A percentile compares a stretch with the other conserved stretches of the same genome.
Evolutionary conservation across 2,113 vertebrate genomes (phyloP).

Genomic region (Nothocercus nigrocapillus): DNA sequence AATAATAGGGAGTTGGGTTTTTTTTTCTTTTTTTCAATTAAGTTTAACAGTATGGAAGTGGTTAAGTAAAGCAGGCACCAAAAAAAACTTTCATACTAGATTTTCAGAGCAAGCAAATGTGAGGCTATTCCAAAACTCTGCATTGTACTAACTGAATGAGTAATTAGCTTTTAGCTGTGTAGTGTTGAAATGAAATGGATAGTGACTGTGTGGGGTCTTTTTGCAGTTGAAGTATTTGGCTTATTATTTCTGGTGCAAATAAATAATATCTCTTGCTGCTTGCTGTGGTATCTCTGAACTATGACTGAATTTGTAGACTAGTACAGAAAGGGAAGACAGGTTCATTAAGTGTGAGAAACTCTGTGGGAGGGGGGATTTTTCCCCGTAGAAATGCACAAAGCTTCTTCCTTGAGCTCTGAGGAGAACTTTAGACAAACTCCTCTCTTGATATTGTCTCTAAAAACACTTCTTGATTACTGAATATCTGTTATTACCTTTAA

Average conservation of each 20-base stretch:
- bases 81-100: neutral
- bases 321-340: neutral
- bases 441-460: too few species aligned
- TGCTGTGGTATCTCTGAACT: neutral
- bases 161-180: neutral
- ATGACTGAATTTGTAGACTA: neutral
- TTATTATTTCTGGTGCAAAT: neutral
- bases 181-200: neutral
- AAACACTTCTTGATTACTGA: neutral
- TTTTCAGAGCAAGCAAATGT: neutral
- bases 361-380: neutral
- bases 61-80: neutral
- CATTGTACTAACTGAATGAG: neutral
- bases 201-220: neutral
- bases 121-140: neutral
- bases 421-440: neutral
- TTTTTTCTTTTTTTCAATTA: neutral
- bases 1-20: neutral
- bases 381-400: neutral
- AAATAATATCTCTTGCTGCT: neutral
- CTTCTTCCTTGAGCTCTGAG: neutral
- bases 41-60: neutral
- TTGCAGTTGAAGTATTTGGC: neutral
- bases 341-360: neutral
- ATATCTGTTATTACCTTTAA: neutral